Evolutionary conservation across 2,113 vertebrate genomes (phyloP).

Genomic region (Quiscalus mexicanus): DNA sequence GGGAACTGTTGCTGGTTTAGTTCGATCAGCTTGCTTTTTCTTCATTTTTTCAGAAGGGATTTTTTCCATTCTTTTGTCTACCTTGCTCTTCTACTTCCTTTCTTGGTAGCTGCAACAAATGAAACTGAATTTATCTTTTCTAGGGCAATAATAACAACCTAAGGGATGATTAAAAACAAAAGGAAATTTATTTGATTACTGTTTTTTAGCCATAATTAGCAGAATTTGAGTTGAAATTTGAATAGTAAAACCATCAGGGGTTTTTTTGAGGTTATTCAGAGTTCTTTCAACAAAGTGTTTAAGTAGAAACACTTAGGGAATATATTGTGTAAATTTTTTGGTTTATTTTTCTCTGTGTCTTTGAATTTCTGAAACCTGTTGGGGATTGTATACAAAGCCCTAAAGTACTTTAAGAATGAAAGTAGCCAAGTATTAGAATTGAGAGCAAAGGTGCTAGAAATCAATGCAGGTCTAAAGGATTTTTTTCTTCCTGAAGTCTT

Average conservation of each 20-base stretch:
- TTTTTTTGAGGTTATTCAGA: not conserved
- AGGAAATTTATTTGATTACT: not conserved
- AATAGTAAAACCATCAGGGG: not conserved
- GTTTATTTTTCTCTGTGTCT: not conserved
- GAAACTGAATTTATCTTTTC: not conserved
- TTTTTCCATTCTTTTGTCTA: not conserved
- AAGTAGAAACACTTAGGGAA: not conserved
- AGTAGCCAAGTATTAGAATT: not conserved
- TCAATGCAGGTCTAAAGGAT: not conserved
- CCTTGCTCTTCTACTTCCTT: not conserved
- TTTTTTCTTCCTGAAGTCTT: not conserved
- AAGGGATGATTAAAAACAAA: not conserved
- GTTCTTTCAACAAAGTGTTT: not conserved
- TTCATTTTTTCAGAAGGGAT: not conserved
- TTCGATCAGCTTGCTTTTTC: not conserved
- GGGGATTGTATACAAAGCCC: not conserved
- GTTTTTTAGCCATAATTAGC: not conserved
- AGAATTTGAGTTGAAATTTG: not conserved
- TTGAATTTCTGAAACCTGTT: not conserved
- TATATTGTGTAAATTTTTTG: fast-evolving
- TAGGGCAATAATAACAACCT: not conserved
- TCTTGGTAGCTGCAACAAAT: not conserved
- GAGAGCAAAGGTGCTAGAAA: not conserved
- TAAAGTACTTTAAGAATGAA: not conserved
- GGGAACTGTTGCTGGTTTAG: not conserved